phyloP scores from a whole-genome alignment of 2,888 invertebrate genomes.

The Brachyptera risi region DNA sequence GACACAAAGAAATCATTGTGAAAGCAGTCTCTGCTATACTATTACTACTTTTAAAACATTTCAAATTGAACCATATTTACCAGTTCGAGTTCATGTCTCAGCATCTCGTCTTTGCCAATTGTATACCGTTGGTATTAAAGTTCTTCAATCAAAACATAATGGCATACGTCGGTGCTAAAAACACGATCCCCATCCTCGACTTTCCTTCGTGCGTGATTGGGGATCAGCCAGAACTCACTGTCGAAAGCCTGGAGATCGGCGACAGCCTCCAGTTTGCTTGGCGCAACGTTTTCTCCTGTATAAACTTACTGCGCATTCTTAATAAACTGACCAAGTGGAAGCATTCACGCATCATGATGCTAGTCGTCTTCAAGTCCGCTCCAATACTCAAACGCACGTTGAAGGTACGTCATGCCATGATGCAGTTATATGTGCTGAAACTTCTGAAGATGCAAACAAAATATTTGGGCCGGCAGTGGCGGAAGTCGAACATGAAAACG shows the following conservation, averaged over 20 bases:
- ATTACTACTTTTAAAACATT: constrained; percentile 90
- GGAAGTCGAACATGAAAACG: constrained; percentile 99
- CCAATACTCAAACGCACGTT: constrained; percentile 95
- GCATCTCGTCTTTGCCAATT: constrained; percentile 95
- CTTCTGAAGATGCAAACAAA: constrained; percentile 99
- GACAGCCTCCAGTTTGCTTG: constrained; percentile 86
- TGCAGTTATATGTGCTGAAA: constrained; percentile 97
- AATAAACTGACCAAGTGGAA: constrained; percentile 99
- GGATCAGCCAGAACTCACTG: constrained; percentile 88
- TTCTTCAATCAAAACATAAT: constrained; percentile 98
- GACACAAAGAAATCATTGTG: constrained; percentile 98
- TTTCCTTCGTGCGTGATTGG: constrained; percentile 96
- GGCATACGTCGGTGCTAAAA: constrained; percentile 91
- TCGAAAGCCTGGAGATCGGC: constrained; percentile 84
- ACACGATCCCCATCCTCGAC: constrained; percentile 88
- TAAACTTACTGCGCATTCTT: constrained; percentile 90
- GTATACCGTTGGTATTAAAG: constrained; percentile 95
- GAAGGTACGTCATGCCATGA: constrained; percentile 92
- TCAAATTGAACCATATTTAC: constrained; percentile 95
- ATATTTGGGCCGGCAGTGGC: constrained; percentile 97
- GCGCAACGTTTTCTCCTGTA: constrained; percentile 97
- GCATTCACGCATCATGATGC: constrained; percentile 98
- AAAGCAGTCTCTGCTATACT: constrained; percentile 92
- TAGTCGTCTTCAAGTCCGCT: constrained; percentile 98
- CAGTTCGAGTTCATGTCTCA: constrained; percentile 99